These are phyloP conservation scores for Lathamus discolor DNA, from an alignment of 2,113 vertebrate species.

Conservation along the genomic window DNA sequence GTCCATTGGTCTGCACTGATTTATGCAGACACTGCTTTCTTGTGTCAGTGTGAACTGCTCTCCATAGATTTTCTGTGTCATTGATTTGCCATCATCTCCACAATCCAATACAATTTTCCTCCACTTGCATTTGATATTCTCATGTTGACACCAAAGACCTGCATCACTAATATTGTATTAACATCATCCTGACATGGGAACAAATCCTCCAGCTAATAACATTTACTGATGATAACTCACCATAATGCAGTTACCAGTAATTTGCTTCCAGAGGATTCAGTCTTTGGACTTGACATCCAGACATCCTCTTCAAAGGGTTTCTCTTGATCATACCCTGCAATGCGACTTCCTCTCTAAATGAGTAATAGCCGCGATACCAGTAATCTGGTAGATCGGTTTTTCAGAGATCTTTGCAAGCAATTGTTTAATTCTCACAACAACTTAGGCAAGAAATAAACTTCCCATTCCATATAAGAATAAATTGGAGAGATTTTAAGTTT, in stretches of 20 bases:
- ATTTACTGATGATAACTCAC: slow-evolving; percentile 43
- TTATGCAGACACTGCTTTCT: slow-evolving; percentile 44
- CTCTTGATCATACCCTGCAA: neutral
- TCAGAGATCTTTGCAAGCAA: neutral
- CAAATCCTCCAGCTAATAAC: slow-evolving; percentile 15
- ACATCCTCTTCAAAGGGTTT: neutral
- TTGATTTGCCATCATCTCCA: slow-evolving; percentile 67
- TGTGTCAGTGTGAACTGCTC: slow-evolving; percentile 49
- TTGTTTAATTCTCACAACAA: neutral
- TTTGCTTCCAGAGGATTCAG: slow-evolving; percentile 25
- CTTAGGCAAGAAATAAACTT: neutral
- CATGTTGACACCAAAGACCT: slow-evolving; percentile 60
- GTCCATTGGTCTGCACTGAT: slow-evolving; percentile 44
- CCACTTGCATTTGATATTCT: slow-evolving; percentile 47
- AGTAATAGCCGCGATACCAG: neutral
- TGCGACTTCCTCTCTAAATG: neutral
- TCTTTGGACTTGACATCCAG: neutral
- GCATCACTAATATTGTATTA: slow-evolving; percentile 58
- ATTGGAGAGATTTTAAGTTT: neutral
- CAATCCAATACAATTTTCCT: slow-evolving; percentile 52
- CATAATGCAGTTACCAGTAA: slow-evolving; percentile 29
- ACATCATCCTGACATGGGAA: slow-evolving; percentile 33
- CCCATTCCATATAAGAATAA: neutral
- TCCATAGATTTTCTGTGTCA: slow-evolving; percentile 63
- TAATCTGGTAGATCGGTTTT: neutral